Evolutionary conservation across 2,113 vertebrate genomes (phyloP).

Genomic region (Dasyornis broadbenti): DNA sequence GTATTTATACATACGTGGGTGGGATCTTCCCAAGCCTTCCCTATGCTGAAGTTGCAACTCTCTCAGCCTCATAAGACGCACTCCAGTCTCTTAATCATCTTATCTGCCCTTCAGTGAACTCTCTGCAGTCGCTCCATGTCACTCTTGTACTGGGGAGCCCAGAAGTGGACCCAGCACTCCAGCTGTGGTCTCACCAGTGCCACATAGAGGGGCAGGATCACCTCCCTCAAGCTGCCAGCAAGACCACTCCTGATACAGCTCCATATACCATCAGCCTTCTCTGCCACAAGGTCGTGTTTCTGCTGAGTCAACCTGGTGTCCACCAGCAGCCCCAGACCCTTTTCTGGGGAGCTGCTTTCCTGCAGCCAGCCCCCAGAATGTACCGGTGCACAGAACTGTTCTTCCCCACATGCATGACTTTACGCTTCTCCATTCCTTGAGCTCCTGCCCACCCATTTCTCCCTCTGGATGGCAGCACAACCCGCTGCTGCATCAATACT

Average conservation of each 20-base stretch:
- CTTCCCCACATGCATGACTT: neutral
- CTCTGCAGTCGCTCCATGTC: neutral
- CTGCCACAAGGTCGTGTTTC: neutral
- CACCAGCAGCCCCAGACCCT: neutral
- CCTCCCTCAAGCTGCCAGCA: neutral
- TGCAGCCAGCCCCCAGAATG: neutral
- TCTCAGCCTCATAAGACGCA: neutral
- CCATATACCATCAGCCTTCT: neutral
- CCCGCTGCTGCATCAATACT: neutral
- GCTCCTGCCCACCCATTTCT: neutral
- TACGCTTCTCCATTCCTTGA: neutral
- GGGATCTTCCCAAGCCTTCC: neutral
- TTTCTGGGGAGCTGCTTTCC: neutral
- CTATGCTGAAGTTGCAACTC: neutral
- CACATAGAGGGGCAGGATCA: neutral
- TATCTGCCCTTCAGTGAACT: neutral
- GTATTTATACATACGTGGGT: neutral
- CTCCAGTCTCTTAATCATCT: neutral
- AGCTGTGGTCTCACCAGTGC: neutral
- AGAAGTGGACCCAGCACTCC: neutral
- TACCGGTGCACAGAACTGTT: neutral
- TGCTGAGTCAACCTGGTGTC: neutral
- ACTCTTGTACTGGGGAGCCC: neutral
- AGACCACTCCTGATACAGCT: neutral
- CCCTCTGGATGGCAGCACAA: slow-evolving; percentile 13